Base-by-base conservation (phyloP, 1,140 invertebrate species). In the Drosophila gunungcola region DNA sequence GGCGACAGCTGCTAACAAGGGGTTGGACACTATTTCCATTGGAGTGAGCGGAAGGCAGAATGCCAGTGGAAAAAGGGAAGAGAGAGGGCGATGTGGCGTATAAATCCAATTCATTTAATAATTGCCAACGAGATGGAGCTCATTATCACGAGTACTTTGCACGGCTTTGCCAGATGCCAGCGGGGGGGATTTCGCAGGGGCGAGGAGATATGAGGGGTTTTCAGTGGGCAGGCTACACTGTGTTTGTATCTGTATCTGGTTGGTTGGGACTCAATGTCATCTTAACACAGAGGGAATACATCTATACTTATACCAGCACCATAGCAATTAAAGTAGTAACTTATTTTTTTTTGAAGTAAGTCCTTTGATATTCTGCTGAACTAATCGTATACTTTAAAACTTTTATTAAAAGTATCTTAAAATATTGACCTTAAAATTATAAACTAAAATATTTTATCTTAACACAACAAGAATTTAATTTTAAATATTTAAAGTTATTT, bases 101-200 rank as follows among this genome's bases (percentile, higher is more conserved):
- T 85, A 91, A 91, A 91, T 91, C 89, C 89, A 91, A 91, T 91
- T 91, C 89, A 91, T 91, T 91, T 91, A 83, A 91, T 91, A 91
- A 91, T 91, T 91, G 89, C 89, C 89, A 91, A 78, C 80, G 78
- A 91, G 89, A 91, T 91, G 89, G 80, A 91, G 89, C 89, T 91
- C 89, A 91, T 91, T 91, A 91, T 85, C 73, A 84, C 54, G 84
- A 89, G 84, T 89, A 89, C 84, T 89, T 89, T 89, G 84, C 84
- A 89, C 84, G 80, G 84, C 84, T 89, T 89, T 89, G 73, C 49
- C 70, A 55, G 64, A 48, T 57, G 53, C 49, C 56, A 41, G 65
- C 52, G 36, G 32, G 58, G 55, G 25, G 16, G 10, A 12, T 27
- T 25, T 29, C 9, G 32, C 42, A 36, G 45, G 42, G 39, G 36